phyloP scores from a whole-genome alignment of 2,888 invertebrate species.

The Homarus gammarus region DNA sequence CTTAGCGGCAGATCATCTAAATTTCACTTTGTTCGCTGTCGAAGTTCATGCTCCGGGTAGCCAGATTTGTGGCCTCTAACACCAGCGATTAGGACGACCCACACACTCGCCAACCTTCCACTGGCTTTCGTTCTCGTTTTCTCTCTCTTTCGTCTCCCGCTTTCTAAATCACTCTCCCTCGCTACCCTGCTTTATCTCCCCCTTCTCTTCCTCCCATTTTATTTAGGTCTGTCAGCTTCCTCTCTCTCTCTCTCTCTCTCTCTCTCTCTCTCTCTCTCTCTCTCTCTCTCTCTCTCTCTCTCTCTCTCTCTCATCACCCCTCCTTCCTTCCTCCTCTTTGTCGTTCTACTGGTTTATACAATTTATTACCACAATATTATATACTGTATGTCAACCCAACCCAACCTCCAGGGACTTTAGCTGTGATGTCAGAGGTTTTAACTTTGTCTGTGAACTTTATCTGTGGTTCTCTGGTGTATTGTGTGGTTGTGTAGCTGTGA shows the following conservation, averaged over 20 bases:
- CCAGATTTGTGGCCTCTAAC: slow-evolving; percentile 76
- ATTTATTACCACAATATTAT: no score
- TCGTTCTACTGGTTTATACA: no score
- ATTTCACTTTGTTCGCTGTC: slow-evolving; percentile 76
- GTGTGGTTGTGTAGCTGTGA: no score
- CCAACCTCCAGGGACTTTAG: no score
- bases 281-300: slow-evolving; percentile 10
- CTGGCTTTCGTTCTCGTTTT: background rate
- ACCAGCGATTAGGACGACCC: slow-evolving; percentile 74
- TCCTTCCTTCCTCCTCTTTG: slow-evolving; percentile 17
- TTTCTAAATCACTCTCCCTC: no score
- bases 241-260: no score
- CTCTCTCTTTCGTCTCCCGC: background rate
- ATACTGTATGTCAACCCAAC: no score
- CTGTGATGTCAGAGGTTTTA: no score
- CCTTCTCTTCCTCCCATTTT: background rate
- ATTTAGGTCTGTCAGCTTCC: no score
- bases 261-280: slow-evolving; percentile 18
- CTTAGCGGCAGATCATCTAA: slow-evolving; percentile 76
- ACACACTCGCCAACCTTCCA: slow-evolving; percentile 10
- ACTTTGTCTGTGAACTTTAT: no score
- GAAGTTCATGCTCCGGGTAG: slow-evolving; percentile 75
- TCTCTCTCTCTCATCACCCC: background rate
- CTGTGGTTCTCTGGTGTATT: no score
- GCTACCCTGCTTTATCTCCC: background rate